phyloP scores from a whole-genome alignment of 2,113 vertebrate genomes.

The Sander vitreus region DNA sequence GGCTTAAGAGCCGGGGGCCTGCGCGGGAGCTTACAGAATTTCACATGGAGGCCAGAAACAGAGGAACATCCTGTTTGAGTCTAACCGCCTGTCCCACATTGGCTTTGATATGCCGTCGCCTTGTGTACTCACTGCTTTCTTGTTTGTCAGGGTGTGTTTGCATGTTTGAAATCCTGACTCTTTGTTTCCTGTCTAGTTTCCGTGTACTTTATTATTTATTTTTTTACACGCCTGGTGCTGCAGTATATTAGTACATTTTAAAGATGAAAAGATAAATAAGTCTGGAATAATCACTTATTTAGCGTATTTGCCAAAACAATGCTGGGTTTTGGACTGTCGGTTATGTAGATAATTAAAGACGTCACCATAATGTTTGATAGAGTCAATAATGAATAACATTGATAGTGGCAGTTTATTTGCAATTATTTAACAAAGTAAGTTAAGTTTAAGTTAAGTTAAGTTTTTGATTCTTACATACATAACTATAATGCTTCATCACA shows the following conservation, averaged over 20 bases:
- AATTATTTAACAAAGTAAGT: neutral
- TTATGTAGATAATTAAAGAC: neutral
- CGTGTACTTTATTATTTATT: neutral
- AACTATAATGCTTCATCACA: neutral
- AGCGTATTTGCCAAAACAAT: neutral
- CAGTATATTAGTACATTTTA: neutral
- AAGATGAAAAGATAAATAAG: neutral
- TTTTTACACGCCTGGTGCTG: constrained; percentile 1
- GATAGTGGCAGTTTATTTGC: constrained; percentile 1
- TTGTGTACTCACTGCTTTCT: constrained; percentile 44
- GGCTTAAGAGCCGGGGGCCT: constrained; percentile 72
- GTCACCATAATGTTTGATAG: neutral
- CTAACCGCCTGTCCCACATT: constrained; percentile 69
- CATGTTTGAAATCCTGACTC: constrained; percentile 24
- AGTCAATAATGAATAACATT: neutral
- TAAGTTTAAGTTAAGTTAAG: neutral
- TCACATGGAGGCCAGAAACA: constrained; percentile 83
- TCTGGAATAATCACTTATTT: neutral
- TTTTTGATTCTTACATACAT: neutral
- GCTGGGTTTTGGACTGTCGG: neutral
- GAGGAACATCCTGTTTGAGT: constrained; percentile 83
- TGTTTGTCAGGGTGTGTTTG: constrained; percentile 56
- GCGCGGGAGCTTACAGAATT: constrained; percentile 82
- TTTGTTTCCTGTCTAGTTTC: constrained; percentile 27
- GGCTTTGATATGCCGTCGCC: constrained; percentile 73